Evolutionary conservation across 2,888 invertebrate species (phyloP).

Genomic region (Leucozona laternaria): DNA sequence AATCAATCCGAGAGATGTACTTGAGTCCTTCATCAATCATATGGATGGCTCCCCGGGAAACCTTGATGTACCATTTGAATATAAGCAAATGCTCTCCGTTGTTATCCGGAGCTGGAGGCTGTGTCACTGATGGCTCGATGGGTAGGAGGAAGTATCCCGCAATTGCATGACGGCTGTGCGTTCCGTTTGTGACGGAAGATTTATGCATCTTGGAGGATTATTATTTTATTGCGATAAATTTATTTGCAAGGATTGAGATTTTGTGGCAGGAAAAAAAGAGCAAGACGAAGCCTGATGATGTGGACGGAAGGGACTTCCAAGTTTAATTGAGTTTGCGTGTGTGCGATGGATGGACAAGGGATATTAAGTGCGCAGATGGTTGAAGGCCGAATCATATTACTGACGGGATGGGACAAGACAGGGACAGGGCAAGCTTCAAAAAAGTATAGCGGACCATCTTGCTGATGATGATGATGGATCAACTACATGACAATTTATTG

Average conservation of each 20-base stretch:
- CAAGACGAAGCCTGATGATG: too few species aligned
- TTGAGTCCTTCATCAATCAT: slow-evolving; percentile 66
- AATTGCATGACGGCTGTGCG: slow-evolving; percentile 63
- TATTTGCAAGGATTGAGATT: slow-evolving; percentile 70
- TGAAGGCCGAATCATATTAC: slow-evolving; percentile 56
- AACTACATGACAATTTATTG: slow-evolving; percentile 74
- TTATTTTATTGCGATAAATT: slow-evolving; percentile 75
- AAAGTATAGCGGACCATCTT: slow-evolving; percentile 47
- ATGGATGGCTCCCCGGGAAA: slow-evolving; percentile 40
- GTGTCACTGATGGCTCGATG: slow-evolving; percentile 37
- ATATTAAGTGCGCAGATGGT: slow-evolving; percentile 64
- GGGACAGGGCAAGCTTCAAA: not conserved
- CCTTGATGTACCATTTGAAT: slow-evolving; percentile 64
- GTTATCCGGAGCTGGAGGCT: slow-evolving; percentile 15
- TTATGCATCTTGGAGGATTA: slow-evolving; percentile 73
- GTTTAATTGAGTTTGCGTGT: slow-evolving; percentile 75
- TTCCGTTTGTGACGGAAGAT: slow-evolving; percentile 67
- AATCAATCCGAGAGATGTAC: slow-evolving; percentile 25
- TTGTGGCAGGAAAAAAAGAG: not conserved
- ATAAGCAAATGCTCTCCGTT: slow-evolving; percentile 64
- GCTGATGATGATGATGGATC: slow-evolving; percentile 74
- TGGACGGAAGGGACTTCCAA: slow-evolving; percentile 2
- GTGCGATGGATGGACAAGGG: slow-evolving; percentile 49
- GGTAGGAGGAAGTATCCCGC: slow-evolving; percentile 41
- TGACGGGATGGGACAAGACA: not conserved